Base-by-base conservation (phyloP, 1,140 invertebrate genomes). In the Aporrectodea caliginosa region DNA sequence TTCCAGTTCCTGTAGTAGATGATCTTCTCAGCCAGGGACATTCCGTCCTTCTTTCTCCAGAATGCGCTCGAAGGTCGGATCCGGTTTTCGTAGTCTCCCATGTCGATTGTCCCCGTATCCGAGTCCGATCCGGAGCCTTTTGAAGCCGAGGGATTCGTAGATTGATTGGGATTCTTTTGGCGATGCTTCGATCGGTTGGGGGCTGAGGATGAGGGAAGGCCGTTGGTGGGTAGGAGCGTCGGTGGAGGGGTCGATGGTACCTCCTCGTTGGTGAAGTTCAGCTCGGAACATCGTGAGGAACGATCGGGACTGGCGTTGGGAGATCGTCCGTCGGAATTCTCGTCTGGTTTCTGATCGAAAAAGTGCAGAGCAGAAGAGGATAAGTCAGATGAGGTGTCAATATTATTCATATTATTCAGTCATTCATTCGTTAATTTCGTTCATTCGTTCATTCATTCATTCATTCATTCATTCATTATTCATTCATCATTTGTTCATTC, bases 31-130 rank as follows among this genome's bases (percentile, higher is more conserved):
- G 75, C 75, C 75, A 76, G 35, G 43, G 33, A 35, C 43, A 32
- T 76, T 35, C 75, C 75, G 29, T 76, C 75, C 16, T 29, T 12
- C 2, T 22, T 58, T 6, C 29, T 29, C 75, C 75, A 76, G 29
- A 35, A 76, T 31, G 33, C 43, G 22, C 32, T 2, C 43, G 75
- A 76, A 16, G 75, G 75, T 58, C 43, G 33, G 75, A 76, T 76
- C 16, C 75, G 33, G 43, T 76, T 76, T 31, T 76, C 75, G 29
- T 76, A 76, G 35, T 76, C 75, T 76, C 75, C 75, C 75, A 76
- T 76, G 34, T 76, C 33, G 35, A 76, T 29, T 30, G 73, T n/a
- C 22, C 35, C 73, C 29, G 29, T 27, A n/a, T 43, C 29, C 14
- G 34, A 68, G 35, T 58, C 35, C 22, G 43, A 58, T 22, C 43